These are phyloP conservation scores for Drosophila takahashii DNA, from an alignment of 1,140 invertebrate species.

Conservation along the genomic window DNA sequence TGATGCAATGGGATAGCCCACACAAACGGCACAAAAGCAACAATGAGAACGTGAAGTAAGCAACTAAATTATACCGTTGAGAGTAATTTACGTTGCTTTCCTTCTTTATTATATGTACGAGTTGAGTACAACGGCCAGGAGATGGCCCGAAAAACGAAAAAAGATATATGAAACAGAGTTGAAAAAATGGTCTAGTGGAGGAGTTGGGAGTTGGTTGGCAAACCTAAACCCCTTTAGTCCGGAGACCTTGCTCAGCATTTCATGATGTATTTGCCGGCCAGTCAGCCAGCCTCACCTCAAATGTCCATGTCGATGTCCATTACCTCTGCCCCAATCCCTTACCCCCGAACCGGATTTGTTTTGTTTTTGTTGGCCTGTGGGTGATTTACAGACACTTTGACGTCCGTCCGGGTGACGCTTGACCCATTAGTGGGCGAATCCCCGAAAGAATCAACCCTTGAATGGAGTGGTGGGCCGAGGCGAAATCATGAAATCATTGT, in stretches of 20 bases:
- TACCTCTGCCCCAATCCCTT: slow-evolving; percentile 27
- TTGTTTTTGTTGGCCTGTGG: slow-evolving; percentile 51
- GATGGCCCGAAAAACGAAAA: slow-evolving; percentile 25
- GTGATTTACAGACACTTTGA: slow-evolving; percentile 82
- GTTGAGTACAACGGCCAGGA: slow-evolving; percentile 4
- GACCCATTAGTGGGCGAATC: slow-evolving; percentile 78
- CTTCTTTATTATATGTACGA: slow-evolving; percentile 69
- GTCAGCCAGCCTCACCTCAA: slow-evolving; percentile 60
- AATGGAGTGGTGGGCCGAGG: slow-evolving; percentile 31
- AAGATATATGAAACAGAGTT: slow-evolving; percentile 4
- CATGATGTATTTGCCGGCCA: slow-evolving; percentile 67
- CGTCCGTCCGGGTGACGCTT: slow-evolving; percentile 79
- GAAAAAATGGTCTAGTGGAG: slow-evolving; percentile 21
- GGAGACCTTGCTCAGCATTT: slow-evolving; percentile 41
- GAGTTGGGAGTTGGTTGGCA: slow-evolving; percentile 2
- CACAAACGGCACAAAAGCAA: slow-evolving; percentile 17
- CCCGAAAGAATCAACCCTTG: slow-evolving; percentile 66
- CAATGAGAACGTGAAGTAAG: slow-evolving; percentile 47
- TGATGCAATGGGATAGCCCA: slow-evolving; percentile 56
- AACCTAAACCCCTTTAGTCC: slow-evolving; percentile 23
- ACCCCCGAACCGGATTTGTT: slow-evolving; percentile 16
- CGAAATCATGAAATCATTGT: slow-evolving; percentile 80
- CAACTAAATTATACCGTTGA: slow-evolving; percentile 78
- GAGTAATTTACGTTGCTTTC: slow-evolving; percentile 80
- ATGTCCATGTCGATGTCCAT: slow-evolving; percentile 62